phyloP scores from a whole-genome alignment of 2,888 invertebrate species.

The Plagodis dolabraria region DNA sequence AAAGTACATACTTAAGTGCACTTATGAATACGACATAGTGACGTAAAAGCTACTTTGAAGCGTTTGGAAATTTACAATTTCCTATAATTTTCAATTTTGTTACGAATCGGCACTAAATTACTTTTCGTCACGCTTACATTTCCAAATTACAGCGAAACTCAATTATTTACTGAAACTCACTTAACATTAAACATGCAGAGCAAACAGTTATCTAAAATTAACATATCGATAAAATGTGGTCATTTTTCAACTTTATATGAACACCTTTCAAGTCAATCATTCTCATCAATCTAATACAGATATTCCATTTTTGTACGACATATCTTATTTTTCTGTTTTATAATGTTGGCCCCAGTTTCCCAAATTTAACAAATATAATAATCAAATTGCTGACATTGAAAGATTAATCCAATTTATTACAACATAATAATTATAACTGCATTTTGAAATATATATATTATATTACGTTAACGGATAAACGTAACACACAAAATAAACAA shows the following conservation, averaged over 20 bases:
- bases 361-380: background rate
- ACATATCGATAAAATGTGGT: conserved; percentile 2
- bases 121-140: conserved; percentile 2
- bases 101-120: conserved; percentile 30
- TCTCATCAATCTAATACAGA: background rate
- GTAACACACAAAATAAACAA: too few relatives aligned
- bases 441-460: too few relatives aligned
- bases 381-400: too few relatives aligned
- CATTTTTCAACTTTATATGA: conserved; percentile 4
- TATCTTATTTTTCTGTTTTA: background rate
- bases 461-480: too few relatives aligned
- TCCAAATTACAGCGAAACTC: conserved; percentile 11
- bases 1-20: conserved; percentile 73
- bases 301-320: background rate
- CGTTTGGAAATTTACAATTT: conserved; percentile 76
- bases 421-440: too few relatives aligned
- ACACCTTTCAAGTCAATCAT: conserved; percentile 11
- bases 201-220: conserved; percentile 9
- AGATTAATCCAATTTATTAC: too few relatives aligned
- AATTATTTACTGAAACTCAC: conserved; percentile 15
- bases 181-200: conserved; percentile 7
- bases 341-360: background rate
- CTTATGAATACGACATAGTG: conserved; percentile 74
- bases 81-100: conserved; percentile 39
- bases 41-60: conserved; percentile 67